These are phyloP conservation scores for Mastomys natalensis DNA, from an alignment of 2,113 vertebrate species.

Conservation along the genomic window DNA sequence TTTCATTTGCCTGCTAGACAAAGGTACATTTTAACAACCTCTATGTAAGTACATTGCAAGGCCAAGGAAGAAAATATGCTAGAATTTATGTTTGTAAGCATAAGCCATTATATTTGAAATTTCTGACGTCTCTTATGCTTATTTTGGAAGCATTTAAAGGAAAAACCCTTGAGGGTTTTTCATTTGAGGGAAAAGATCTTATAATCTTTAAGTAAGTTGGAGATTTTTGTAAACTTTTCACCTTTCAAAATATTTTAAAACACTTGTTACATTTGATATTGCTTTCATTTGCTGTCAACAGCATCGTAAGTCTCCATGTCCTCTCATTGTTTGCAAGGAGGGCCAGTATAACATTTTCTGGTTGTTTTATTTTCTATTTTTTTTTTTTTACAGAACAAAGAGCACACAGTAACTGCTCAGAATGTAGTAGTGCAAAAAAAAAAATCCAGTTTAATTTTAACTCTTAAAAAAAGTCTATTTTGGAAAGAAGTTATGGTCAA, in stretches of 20 bases:
- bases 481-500: conserved; percentile 48
- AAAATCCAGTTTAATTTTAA: conserved; percentile 34
- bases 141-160: background rate
- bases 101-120: background rate
- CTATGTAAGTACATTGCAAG: background rate
- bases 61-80: background rate
- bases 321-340: background rate
- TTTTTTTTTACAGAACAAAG: background rate
- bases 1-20: background rate
- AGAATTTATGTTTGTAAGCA: background rate
- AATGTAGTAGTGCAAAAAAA: background rate
- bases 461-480: background rate
- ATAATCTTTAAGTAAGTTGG: background rate
- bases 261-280: background rate
- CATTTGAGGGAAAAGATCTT: background rate
- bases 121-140: background rate
- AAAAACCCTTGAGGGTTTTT: conserved; percentile 2
- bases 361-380: background rate
- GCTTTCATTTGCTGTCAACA: background rate
- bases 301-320: background rate
- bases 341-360: background rate
- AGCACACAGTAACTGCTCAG: background rate
- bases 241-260: background rate
- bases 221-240: background rate
- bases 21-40: background rate